Percentiles rank a stretch among this genome's conserved stretches.
Evolutionary conservation across 2,113 vertebrate species (phyloP).

Genomic region (Nycticorax nycticorax): DNA sequence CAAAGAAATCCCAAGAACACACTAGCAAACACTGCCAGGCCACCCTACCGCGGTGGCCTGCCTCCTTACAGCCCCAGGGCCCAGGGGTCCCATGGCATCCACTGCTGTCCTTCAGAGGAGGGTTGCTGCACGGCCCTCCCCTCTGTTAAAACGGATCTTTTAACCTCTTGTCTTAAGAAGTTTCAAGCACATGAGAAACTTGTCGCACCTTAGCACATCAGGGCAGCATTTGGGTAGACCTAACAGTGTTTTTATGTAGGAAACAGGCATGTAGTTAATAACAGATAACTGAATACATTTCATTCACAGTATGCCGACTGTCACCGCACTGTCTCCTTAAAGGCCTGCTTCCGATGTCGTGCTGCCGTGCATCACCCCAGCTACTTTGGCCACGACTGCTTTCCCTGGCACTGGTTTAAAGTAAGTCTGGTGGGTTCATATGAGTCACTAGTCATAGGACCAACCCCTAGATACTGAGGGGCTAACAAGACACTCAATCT

Average conservation of each 20-base stretch:
- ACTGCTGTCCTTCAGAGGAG: background rate
- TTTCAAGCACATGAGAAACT: background rate
- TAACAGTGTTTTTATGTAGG: background rate
- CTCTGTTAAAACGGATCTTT: background rate
- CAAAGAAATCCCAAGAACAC: background rate
- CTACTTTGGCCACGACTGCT: background rate
- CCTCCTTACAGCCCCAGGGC: too few species aligned
- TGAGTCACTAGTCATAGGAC: background rate
- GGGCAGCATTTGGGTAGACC: background rate
- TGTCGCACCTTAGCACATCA: accelerated
- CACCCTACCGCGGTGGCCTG: too few species aligned
- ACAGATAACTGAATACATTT: background rate
- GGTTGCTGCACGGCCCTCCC: background rate
- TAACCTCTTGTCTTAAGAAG: background rate
- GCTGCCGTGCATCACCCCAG: background rate
- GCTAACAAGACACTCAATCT: background rate
- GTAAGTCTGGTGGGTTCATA: background rate
- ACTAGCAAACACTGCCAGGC: background rate
- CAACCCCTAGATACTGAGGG: background rate
- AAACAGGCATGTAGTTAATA: background rate
- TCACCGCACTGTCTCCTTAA: background rate
- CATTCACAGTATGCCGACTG: background rate
- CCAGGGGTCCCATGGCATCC: background rate
- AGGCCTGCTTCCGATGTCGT: background rate
- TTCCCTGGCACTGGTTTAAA: background rate